A percentile compares a stretch with the other conserved stretches of the same genome.
phyloP scores from a whole-genome alignment of 2,797 vertebrate species.

The Champsocephalus esox region DNA sequence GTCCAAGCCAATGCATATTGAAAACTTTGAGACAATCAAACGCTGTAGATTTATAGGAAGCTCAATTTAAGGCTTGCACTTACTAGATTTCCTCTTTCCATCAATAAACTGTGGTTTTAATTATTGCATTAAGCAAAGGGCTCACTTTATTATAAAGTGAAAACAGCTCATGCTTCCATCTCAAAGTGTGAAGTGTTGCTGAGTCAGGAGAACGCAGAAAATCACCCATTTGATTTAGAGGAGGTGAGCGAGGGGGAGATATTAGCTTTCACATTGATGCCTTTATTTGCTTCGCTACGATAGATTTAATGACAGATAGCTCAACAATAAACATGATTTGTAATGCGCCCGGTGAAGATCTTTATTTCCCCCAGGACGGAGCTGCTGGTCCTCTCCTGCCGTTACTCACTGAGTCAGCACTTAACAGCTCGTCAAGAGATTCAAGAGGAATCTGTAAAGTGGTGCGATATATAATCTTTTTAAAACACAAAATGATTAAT shows the following conservation, averaged over 20 bases:
- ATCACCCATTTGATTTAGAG: constrained; percentile 58
- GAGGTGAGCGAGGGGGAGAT: constrained; percentile 46
- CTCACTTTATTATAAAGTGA: constrained; percentile 22
- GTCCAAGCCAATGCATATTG: too few relatives aligned
- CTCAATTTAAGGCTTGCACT: background rate
- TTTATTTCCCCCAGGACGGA: constrained; percentile 67
- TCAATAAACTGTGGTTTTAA: background rate
- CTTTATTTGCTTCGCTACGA: constrained; percentile 64
- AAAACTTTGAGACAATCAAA: background rate
- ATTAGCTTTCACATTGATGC: constrained; percentile 59
- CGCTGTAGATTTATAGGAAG: background rate
- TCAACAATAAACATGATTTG: constrained; percentile 72
- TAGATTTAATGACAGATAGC: constrained; percentile 64
- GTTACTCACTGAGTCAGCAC: constrained; percentile 37
- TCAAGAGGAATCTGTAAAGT: constrained; percentile 15
- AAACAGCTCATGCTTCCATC: constrained; percentile 21
- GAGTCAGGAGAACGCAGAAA: constrained; percentile 53
- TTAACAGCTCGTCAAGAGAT: constrained; percentile 26
- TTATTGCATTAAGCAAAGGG: background rate
- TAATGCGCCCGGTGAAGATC: constrained; percentile 41
- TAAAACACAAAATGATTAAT: background rate
- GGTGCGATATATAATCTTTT: constrained; percentile 1
- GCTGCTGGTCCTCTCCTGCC: constrained; percentile 41
- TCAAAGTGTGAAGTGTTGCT: constrained; percentile 33
- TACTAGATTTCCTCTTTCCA: background rate